Percentiles rank a stretch among this genome's conserved stretches.
Conservation (phyloP, 2,888 invertebrate genomes). For the Agrilus cyanescens region DNA sequence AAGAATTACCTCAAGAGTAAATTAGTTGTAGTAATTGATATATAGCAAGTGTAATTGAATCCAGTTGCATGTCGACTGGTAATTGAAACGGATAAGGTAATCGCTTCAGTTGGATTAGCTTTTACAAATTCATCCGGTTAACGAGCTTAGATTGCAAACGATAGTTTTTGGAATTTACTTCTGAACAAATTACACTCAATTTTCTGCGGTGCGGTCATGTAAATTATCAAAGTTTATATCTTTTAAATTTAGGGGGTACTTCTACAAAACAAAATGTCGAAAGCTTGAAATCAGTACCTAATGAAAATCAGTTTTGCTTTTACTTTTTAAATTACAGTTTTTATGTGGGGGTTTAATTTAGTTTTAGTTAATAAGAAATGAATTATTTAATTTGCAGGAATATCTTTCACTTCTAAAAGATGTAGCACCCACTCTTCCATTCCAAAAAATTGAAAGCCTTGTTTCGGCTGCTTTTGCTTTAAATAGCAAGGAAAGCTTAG, state of each 20-base stretch:
- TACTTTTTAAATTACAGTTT: too few relatives aligned
- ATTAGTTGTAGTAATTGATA: too few relatives aligned
- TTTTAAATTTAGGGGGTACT: too few relatives aligned
- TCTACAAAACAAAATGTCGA: too few relatives aligned
- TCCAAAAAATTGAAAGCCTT: slow-evolving; percentile 48
- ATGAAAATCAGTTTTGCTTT: slow-evolving; percentile 14
- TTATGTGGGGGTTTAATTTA: too few relatives aligned
- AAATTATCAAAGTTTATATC: too few relatives aligned
- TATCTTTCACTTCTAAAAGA: slow-evolving; percentile 39
- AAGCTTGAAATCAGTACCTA: slow-evolving; percentile 8
- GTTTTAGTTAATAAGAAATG: not conserved
- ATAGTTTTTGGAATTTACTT: too few relatives aligned
- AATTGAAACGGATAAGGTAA: not conserved
- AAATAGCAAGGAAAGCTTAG: slow-evolving; percentile 57
- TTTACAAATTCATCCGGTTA: not conserved
- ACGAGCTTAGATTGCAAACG: too few relatives aligned
- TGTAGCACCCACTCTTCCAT: slow-evolving; percentile 42
- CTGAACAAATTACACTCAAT: too few relatives aligned
- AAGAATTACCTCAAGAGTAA: too few relatives aligned
- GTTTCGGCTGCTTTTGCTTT: slow-evolving; percentile 71
- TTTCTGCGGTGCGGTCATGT: too few relatives aligned
- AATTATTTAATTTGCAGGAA: slow-evolving; percentile 36
- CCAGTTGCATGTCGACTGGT: not conserved
- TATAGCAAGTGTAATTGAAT: too few relatives aligned
- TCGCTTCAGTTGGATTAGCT: not conserved